Conservation (phyloP, 35 echinoderm and acorn worm species). For the Acanthaster planci region DNA sequence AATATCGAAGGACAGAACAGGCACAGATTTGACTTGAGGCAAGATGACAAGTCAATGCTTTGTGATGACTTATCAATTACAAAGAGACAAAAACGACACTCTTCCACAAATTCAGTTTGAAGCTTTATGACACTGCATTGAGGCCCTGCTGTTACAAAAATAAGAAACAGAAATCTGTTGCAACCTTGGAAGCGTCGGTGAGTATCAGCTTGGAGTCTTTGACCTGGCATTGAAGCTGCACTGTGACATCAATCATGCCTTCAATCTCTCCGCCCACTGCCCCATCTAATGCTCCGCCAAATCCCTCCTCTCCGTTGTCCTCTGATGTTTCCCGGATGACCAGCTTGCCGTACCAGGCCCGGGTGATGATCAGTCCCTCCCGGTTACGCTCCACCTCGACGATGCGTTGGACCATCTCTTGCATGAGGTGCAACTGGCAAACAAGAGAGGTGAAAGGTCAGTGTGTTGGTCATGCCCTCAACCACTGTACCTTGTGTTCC, state of each 20-base stretch:
- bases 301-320: not conserved
- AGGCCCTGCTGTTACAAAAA: too few species aligned
- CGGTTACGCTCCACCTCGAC: slow-evolving; percentile 53
- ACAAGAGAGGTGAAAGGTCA: slow-evolving; percentile 7
- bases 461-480: not conserved
- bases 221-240: slow-evolving; percentile 89
- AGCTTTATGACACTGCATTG: not conserved
- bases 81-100: too few species aligned
- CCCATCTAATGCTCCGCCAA: too few species aligned
- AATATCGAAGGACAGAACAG: too few species aligned
- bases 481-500: too few species aligned
- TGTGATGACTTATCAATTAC: too few species aligned
- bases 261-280: not conserved
- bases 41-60: too few species aligned
- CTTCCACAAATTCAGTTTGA: too few species aligned
- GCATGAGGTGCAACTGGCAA: slow-evolving; percentile 80
- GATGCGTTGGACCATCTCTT: slow-evolving; percentile 75
- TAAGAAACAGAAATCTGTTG: too few species aligned
- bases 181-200: slow-evolving; percentile 88
- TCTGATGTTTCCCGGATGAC: slow-evolving; percentile 27
- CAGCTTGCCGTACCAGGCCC: slow-evolving; percentile 91
- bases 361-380: slow-evolving; percentile 66
- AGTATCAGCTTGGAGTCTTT: slow-evolving; percentile 88
- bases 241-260: slow-evolving; percentile 76
- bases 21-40: too few species aligned